Percentiles rank a stretch among this genome's conserved stretches.
phyloP scores from a whole-genome alignment of 2,888 invertebrate species.

The Eilema sororculum region DNA sequence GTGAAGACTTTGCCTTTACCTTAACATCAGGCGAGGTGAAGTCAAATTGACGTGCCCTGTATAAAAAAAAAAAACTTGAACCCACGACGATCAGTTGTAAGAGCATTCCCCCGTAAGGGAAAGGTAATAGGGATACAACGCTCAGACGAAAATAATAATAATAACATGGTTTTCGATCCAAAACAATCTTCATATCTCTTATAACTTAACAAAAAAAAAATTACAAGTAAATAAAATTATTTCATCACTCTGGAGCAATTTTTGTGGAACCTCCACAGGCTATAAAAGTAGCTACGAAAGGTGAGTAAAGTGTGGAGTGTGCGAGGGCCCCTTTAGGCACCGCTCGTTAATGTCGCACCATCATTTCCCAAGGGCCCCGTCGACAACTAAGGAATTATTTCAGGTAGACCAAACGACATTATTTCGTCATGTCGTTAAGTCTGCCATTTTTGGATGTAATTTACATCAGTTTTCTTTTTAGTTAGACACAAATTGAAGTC shows the following conservation, averaged over 20 bases:
- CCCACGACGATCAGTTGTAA: too few species aligned
- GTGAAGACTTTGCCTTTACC: too few species aligned
- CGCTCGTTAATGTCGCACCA: conserved; percentile 16
- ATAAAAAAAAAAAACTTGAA: too few species aligned
- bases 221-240: background rate
- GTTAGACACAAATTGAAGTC: background rate
- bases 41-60: too few species aligned
- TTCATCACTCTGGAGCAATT: background rate
- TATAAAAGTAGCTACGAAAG: background rate
- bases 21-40: too few species aligned
- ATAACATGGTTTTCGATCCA: too few species aligned
- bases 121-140: too few species aligned
- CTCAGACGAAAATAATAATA: too few species aligned
- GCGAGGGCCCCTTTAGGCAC: background rate
- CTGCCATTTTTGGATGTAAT: background rate
- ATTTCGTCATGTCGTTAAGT: conserved; percentile 15
- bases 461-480: background rate
- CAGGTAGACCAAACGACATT: conserved; percentile 15
- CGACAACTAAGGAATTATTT: conserved; percentile 14
- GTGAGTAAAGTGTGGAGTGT: conserved; percentile 6
- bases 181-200: too few species aligned
- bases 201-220: too few species aligned
- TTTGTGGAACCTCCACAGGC: background rate
- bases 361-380: conserved; percentile 26
- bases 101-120: too few species aligned